Percentiles rank a stretch among this genome's conserved stretches.
These are phyloP conservation scores for Scortum barcoo DNA, from an alignment of 2,113 vertebrate genomes.

Conservation along the genomic window DNA sequence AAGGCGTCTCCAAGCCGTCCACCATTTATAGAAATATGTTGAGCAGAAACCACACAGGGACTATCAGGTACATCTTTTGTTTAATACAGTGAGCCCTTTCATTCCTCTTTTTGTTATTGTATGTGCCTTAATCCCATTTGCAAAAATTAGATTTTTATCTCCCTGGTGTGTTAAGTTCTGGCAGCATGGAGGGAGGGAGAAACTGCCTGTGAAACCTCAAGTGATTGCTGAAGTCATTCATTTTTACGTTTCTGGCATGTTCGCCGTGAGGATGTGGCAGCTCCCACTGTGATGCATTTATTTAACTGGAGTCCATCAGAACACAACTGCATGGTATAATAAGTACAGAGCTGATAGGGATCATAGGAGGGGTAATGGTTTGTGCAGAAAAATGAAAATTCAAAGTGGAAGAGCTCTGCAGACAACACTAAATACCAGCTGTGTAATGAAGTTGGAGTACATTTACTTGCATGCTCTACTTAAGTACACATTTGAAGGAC, in stretches of 20 bases:
- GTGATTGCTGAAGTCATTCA: conserved; percentile 63
- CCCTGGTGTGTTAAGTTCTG: conserved; percentile 43
- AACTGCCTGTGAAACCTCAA: conserved; percentile 70
- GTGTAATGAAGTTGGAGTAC: not conserved
- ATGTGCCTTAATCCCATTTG: conserved; percentile 74
- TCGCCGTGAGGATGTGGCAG: conserved; percentile 59
- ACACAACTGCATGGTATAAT: conserved; percentile 24
- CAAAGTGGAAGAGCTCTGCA: conserved; percentile 4
- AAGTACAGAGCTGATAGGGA: conserved; percentile 30
- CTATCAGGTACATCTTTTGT: conserved; percentile 75
- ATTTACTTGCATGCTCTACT: not conserved
- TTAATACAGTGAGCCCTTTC: conserved; percentile 71
- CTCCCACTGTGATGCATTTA: conserved; percentile 65
- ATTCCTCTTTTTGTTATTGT: conserved; percentile 73
- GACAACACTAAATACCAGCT: conserved; percentile 4
- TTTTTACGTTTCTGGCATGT: conserved; percentile 63
- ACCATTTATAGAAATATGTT: conserved; percentile 71
- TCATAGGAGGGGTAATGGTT: conserved; percentile 27
- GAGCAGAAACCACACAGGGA: conserved; percentile 69
- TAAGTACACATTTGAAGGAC: not conserved
- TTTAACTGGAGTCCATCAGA: conserved; percentile 64
- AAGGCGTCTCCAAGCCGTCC: conserved; percentile 61
- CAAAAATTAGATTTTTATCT: conserved; percentile 74
- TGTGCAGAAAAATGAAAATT: conserved; percentile 17
- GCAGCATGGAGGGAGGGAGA: conserved; percentile 37